These are phyloP conservation scores for Maccullochella peelii DNA, from an alignment of 2,113 vertebrate genomes.

Conservation along the genomic window DNA sequence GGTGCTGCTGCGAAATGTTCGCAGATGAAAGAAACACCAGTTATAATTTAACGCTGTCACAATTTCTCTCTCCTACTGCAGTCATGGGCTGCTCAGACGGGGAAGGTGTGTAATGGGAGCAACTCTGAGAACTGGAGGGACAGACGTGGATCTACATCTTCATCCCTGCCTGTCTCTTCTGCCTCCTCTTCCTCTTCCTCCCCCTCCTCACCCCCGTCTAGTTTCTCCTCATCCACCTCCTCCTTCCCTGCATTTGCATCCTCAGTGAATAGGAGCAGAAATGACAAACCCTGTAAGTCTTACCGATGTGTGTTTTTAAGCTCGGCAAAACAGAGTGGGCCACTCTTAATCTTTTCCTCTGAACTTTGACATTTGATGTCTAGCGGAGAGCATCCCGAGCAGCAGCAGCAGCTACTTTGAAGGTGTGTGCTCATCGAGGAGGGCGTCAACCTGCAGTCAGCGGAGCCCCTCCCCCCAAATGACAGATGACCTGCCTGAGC, in stretches of 20 bases:
- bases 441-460: conserved; percentile 75
- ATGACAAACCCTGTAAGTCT: conserved; percentile 76
- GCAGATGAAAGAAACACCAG: conserved; percentile 19
- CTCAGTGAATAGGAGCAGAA: conserved; percentile 52
- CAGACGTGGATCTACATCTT: conserved; percentile 76
- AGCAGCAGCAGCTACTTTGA: conserved; percentile 78
- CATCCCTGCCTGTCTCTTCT: conserved; percentile 54
- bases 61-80: conserved; percentile 44
- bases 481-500: conserved; percentile 78
- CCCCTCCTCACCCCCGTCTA: conserved; percentile 68
- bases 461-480: conserved; percentile 70
- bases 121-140: conserved; percentile 86
- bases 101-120: conserved; percentile 76
- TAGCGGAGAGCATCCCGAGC: conserved; percentile 74
- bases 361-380: conserved; percentile 20
- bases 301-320: neutral
- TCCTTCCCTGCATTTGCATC: conserved; percentile 73
- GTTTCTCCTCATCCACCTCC: conserved; percentile 67
- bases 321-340: neutral
- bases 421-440: conserved; percentile 66
- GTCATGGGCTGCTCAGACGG: conserved; percentile 72
- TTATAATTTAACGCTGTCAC: conserved; percentile 16
- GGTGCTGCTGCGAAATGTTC: conserved; percentile 10
- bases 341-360: conserved; percentile 7
- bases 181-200: conserved; percentile 74